These are phyloP conservation scores for Neoseiulus cucumeris DNA, from an alignment of 1,140 invertebrate species.

Conservation along the genomic window DNA sequence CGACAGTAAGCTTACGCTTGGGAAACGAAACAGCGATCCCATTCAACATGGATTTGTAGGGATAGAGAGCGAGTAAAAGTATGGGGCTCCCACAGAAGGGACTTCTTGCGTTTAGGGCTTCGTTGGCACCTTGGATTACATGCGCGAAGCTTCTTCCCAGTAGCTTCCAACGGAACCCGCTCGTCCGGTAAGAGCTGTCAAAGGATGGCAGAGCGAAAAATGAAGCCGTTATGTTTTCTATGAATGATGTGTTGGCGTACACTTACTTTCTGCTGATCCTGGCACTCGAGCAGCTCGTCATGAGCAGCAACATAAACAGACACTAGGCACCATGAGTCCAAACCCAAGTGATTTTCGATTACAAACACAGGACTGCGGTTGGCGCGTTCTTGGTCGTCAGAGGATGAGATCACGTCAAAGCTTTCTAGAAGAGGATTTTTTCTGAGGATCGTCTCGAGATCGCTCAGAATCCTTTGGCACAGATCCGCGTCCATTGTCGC, in stretches of 20 bases:
- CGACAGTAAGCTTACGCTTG: not conserved
- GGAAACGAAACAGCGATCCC: not conserved
- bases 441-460: not conserved
- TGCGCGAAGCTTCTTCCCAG: too few relatives aligned
- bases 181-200: too few relatives aligned
- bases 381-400: not conserved
- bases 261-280: not conserved
- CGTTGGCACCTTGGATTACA: too few relatives aligned
- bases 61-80: too few relatives aligned
- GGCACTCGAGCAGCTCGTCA: not conserved
- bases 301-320: not conserved
- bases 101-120: too few relatives aligned
- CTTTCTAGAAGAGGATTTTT: not conserved
- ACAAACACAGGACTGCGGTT: slow-evolving; percentile 8
- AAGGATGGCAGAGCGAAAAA: too few relatives aligned
- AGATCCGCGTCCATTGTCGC: not conserved
- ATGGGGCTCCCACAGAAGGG: too few relatives aligned
- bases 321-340: not conserved
- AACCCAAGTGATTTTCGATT: not conserved
- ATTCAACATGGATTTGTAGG: too few relatives aligned
- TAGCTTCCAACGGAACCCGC: too few relatives aligned
- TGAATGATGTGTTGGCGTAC: too few relatives aligned
- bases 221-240: too few relatives aligned
- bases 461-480: not conserved
- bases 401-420: not conserved